Evolutionary conservation across 2,888 invertebrate species (phyloP), one percentile per base, ranked within the genome.

Genomic region (Dryobota labecula): DNA sequence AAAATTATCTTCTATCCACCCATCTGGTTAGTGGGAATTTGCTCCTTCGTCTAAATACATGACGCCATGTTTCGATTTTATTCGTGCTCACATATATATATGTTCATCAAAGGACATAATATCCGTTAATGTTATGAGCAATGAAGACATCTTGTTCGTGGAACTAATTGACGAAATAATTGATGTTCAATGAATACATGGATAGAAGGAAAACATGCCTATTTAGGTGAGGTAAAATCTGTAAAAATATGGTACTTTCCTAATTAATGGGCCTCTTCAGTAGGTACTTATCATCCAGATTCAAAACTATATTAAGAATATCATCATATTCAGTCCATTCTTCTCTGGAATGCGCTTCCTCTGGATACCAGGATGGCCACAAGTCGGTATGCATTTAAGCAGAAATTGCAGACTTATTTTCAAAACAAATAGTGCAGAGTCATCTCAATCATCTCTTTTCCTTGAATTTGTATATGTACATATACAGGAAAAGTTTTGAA

Each of bases 101-200:
- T 27, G 6, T 30, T 43, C 60, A 76, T 64, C 62, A 53, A 62
- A 75, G 49, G 4, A 45, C 4, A 43, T 47, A 73, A 45, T 27
- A 60, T 62, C 13, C 18, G 15, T 43, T 36, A 60, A 54, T 43
- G 1, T 64, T 24, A 41, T 45, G 9, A 61, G 38, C 24, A 65
- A 57, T 47, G 24, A 57, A 33, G 18, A 45, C 5, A 61, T 45
- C 15, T 53, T 43, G 5, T 71, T 65, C 41, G 51, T 33, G 18
- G 38, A 57, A 57, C 8, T 76, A 62, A 76, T 71, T 62, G 51
- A 24, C 13, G 15, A 20, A 11, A 70, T 30, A 27, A 43, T 70
- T 58, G 51, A 60, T 70, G 27, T 53, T 60, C 27, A 45, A 33
- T 15, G 7, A 54, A 45, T 54, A 47, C 47, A 20, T 11, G 1